These are phyloP conservation scores for Microctenopoma stevenorrisi DNA, from an alignment of 2,797 vertebrate species.

Conservation along the genomic window DNA sequence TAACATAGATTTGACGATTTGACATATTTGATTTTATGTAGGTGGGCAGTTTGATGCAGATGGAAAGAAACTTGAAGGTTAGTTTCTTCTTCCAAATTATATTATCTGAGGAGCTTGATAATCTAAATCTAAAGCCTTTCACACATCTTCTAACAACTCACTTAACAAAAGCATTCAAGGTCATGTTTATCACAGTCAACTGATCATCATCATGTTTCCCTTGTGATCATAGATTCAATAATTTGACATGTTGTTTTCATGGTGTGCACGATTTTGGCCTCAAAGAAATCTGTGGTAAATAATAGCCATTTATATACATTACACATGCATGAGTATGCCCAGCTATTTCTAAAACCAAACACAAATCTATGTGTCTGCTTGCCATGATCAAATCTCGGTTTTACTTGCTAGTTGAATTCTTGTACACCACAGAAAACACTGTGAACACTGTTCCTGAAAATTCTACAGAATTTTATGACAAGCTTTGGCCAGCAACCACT, in stretches of 20 bases:
- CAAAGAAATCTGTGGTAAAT: background rate
- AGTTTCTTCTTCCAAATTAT: constrained; percentile 56
- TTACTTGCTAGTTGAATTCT: background rate
- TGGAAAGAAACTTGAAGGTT: constrained; percentile 84
- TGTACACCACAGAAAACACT: constrained; percentile 16
- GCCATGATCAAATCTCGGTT: background rate
- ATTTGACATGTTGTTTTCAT: constrained; percentile 46
- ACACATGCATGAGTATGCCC: background rate
- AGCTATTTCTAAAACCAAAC: background rate
- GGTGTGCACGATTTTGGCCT: constrained; percentile 36
- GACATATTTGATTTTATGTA: constrained; percentile 35
- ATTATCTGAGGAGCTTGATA: background rate
- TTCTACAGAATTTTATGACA: background rate
- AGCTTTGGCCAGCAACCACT: constrained; percentile 22
- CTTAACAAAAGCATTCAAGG: constrained; percentile 24
- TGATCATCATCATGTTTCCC: constrained; percentile 10
- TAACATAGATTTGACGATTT: background rate
- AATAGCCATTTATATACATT: background rate
- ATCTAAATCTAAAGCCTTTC: constrained; percentile 2
- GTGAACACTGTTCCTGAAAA: background rate
- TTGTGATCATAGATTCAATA: constrained; percentile 8
- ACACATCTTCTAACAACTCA: constrained; percentile 38
- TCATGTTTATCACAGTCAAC: constrained; percentile 15
- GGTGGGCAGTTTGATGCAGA: constrained; percentile 74
- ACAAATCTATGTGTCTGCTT: background rate